These are phyloP conservation scores for Tenthredo mesomela DNA, from an alignment of 2,888 invertebrate species.

Conservation along the genomic window DNA sequence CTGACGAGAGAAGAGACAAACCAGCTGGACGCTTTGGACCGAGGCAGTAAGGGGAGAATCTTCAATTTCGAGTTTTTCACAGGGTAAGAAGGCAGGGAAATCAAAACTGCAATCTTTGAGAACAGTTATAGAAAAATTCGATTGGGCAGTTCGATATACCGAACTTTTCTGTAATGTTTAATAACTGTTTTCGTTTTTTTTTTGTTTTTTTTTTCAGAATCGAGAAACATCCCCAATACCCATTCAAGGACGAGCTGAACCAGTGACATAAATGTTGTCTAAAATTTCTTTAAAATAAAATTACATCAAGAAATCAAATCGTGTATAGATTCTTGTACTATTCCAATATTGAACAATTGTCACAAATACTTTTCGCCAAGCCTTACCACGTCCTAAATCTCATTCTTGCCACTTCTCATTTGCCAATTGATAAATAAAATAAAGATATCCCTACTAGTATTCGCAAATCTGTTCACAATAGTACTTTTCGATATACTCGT, in stretches of 20 bases:
- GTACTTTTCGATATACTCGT: too few species aligned
- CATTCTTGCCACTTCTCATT: too few species aligned
- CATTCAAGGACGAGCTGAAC: constrained; percentile 78
- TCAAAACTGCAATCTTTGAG: too few species aligned
- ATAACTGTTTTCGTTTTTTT: background rate
- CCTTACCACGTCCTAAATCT: too few species aligned
- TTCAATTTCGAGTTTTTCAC: constrained; percentile 82
- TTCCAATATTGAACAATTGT: too few species aligned
- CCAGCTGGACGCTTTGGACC: constrained; percentile 81
- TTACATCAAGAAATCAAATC: background rate
- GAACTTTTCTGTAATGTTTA: too few species aligned
- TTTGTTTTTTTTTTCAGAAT: constrained; percentile 78
- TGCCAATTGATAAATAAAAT: too few species aligned
- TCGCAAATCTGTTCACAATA: too few species aligned
- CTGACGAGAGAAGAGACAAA: constrained; percentile 80
- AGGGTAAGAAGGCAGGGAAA: constrained; percentile 67
- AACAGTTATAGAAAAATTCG: background rate
- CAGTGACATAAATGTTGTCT: background rate
- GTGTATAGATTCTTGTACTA: too few species aligned
- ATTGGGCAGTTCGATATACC: too few species aligned
- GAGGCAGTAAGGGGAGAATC: constrained; percentile 83
- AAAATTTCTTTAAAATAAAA: background rate
- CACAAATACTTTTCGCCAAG: too few species aligned
- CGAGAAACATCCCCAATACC: constrained; percentile 86
- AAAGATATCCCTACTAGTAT: too few species aligned